phyloP scores from a whole-genome alignment of 2,797 vertebrate genomes.

The Pogoniulus pusillus region DNA sequence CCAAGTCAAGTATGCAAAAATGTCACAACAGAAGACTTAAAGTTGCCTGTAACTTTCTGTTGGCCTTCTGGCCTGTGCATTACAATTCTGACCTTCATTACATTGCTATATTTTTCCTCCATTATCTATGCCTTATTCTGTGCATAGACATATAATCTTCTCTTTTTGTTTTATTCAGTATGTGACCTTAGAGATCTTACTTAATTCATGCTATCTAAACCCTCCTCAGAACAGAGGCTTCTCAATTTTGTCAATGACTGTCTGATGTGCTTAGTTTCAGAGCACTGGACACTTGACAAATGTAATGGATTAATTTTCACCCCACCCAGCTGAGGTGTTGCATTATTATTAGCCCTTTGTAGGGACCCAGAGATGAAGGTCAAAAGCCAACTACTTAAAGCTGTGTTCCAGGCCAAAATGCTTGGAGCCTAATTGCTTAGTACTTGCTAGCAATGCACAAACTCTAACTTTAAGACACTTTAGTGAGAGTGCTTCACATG shows the following conservation, averaged over 20 bases:
- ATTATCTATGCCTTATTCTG: not conserved
- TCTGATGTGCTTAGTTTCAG: not conserved
- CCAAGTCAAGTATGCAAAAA: not conserved
- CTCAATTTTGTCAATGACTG: not conserved
- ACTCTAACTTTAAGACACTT: not conserved
- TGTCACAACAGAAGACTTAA: not conserved
- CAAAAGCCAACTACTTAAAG: slow-evolving; percentile 33
- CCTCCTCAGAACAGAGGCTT: slow-evolving; percentile 10
- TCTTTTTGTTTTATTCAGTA: slow-evolving; percentile 5
- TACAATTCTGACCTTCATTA: not conserved
- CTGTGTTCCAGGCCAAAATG: slow-evolving; percentile 1
- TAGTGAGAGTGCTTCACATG: not conserved
- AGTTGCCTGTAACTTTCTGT: not conserved
- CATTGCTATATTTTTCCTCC: not conserved
- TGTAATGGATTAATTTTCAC: slow-evolving; percentile 13
- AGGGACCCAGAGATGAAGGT: not conserved
- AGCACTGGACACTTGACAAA: not conserved
- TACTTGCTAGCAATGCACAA: not conserved
- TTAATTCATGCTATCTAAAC: slow-evolving; percentile 28
- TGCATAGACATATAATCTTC: not conserved
- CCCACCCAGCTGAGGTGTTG: not conserved
- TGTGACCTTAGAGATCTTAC: slow-evolving; percentile 14
- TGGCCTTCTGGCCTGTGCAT: not conserved
- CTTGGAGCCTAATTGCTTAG: not conserved
- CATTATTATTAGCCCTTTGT: not conserved